Conservation (phyloP, 2,888 invertebrate species). For the Dusona sp. region DNA sequence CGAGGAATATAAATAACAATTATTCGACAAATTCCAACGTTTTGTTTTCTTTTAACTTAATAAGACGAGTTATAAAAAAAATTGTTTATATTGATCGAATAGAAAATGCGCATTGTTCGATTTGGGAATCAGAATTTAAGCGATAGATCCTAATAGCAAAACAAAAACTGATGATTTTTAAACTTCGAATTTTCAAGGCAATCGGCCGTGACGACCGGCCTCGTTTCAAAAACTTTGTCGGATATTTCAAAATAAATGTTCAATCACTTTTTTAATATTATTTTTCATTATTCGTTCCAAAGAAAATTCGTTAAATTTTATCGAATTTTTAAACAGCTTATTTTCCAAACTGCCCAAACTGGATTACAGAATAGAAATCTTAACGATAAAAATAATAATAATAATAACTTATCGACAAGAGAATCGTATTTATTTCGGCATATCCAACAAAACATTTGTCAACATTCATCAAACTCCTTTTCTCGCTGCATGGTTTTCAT, state of each 20-base stretch:
- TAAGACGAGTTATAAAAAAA: slow-evolving; percentile 15
- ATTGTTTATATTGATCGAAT: not conserved
- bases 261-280: not conserved
- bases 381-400: not conserved
- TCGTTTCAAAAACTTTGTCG: not conserved
- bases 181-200: not conserved
- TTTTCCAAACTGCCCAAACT: not conserved
- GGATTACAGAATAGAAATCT: not conserved
- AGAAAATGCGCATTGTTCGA: not conserved
- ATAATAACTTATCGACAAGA: not conserved
- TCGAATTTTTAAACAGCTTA: not conserved
- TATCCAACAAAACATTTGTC: slow-evolving; percentile 10
- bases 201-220: not conserved
- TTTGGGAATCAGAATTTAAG: not conserved
- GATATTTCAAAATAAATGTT: not conserved
- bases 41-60: not conserved
- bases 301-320: not conserved
- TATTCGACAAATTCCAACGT: not conserved
- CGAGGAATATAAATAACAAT: not conserved
- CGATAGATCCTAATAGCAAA: not conserved
- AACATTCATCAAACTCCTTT: slow-evolving; percentile 12
- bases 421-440: not conserved
- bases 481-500: not conserved
- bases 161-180: not conserved
- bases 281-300: not conserved